Conservation (phyloP, 1,140 invertebrate species). For the Anoplophora glabripennis region DNA sequence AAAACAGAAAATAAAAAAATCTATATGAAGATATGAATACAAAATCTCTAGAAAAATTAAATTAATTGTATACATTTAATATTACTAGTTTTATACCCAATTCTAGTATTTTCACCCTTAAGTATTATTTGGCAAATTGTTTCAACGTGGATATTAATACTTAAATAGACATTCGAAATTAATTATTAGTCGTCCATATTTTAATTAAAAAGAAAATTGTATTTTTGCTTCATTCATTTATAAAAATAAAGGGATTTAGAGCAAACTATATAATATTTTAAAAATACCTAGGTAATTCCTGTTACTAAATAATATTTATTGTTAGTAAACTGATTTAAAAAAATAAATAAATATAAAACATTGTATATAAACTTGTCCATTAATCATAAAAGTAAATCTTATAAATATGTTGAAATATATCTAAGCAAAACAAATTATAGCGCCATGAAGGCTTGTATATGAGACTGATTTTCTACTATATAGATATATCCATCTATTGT, state of each 20-base stretch:
- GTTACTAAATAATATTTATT: background rate
- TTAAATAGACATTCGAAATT: background rate
- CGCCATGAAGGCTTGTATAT: constrained; percentile 42
- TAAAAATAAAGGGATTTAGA: too few species aligned
- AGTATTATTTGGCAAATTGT: too few species aligned
- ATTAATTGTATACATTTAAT: too few species aligned
- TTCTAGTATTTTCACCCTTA: too few species aligned
- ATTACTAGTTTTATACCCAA: too few species aligned
- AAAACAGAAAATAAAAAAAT: too few species aligned
- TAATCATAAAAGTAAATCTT: constrained; percentile 5
- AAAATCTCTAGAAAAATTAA: too few species aligned
- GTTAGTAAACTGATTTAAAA: background rate
- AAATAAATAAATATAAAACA: background rate
- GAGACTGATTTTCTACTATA: constrained; percentile 49
- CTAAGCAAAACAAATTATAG: constrained; percentile 8
- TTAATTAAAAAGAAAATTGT: too few species aligned
- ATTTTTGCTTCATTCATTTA: too few species aligned
- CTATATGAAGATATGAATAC: too few species aligned
- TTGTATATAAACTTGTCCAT: constrained; percentile 23
- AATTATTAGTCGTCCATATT: background rate
- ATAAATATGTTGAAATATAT: constrained; percentile 8
- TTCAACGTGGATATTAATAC: too few species aligned
- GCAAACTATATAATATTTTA: too few species aligned
- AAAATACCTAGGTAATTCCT: background rate
- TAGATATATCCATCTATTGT: constrained; percentile 24